phyloP scores from a whole-genome alignment of 2,113 vertebrate genomes.

The Thermophis baileyi region DNA sequence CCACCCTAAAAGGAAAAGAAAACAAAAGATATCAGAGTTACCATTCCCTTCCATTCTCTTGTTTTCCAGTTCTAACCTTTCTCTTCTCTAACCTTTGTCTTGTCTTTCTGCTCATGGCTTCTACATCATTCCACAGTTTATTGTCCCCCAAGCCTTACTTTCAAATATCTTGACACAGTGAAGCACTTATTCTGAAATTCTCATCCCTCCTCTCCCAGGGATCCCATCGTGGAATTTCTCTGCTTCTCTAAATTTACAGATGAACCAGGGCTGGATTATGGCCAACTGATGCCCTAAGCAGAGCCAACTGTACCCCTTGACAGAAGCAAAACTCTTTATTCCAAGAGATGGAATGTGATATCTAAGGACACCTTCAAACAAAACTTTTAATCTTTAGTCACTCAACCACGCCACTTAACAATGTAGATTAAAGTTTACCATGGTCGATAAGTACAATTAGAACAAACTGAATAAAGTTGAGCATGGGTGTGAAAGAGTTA shows the following conservation, averaged over 20 bases:
- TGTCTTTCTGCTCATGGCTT: background rate
- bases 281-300: background rate
- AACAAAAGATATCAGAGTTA: background rate
- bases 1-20: background rate
- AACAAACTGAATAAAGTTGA: background rate
- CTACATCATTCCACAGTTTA: background rate
- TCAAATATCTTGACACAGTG: background rate
- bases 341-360: background rate
- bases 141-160: background rate
- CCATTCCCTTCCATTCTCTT: background rate
- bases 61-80: background rate
- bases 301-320: background rate
- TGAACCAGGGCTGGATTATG: background rate
- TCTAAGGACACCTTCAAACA: background rate
- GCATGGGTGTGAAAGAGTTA: background rate
- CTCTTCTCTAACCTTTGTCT: background rate
- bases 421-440: background rate
- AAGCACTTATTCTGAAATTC: background rate
- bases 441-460: background rate
- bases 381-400: background rate
- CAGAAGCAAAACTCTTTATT: background rate
- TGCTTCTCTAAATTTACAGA: conserved; percentile 43
- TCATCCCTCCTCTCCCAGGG: conserved; percentile 30
- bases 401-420: background rate
- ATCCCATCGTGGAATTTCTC: conserved; percentile 28